Conservation (phyloP, 2,113 vertebrate species). For the Trematocara macrostoma region DNA sequence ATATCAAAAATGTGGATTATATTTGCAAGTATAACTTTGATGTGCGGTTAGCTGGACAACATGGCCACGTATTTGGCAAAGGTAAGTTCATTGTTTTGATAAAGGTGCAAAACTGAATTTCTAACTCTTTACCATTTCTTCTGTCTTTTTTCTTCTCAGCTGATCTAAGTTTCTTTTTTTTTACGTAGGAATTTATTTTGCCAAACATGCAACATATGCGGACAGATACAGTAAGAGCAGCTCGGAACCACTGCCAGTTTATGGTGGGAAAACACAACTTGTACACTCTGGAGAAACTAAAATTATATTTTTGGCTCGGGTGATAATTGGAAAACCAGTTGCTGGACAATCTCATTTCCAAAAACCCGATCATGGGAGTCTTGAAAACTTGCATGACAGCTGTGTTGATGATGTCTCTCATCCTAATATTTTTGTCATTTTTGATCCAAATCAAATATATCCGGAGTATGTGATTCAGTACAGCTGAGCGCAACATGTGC, state of each 20-base stretch:
- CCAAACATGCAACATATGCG: constrained; percentile 74
- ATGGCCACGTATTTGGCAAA: constrained; percentile 73
- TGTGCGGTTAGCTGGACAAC: constrained; percentile 74
- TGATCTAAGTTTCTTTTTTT: neutral
- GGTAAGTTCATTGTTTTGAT: constrained; percentile 56
- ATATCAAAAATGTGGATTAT: constrained; percentile 74
- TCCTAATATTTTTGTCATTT: constrained; percentile 82
- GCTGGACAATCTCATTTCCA: constrained; percentile 62
- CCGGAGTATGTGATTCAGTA: constrained; percentile 88
- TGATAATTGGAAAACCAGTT: constrained; percentile 77
- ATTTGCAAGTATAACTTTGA: constrained; percentile 91
- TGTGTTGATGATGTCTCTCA: constrained; percentile 75
- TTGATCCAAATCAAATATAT: constrained; percentile 87
- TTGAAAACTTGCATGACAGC: constrained; percentile 78
- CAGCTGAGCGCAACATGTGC: constrained; percentile 3
- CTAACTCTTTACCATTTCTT: neutral
- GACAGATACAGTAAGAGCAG: constrained; percentile 73
- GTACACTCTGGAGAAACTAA: neutral
- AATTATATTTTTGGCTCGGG: constrained; percentile 82
- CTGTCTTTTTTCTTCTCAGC: accelerated
- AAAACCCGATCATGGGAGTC: constrained; percentile 76
- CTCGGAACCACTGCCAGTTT: constrained; percentile 4
- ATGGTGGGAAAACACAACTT: neutral
- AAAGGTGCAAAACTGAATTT: neutral
- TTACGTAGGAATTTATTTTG: constrained; percentile 83